phyloP scores from a whole-genome alignment of 2,888 invertebrate species.

The Eucriotettix oculatus region DNA sequence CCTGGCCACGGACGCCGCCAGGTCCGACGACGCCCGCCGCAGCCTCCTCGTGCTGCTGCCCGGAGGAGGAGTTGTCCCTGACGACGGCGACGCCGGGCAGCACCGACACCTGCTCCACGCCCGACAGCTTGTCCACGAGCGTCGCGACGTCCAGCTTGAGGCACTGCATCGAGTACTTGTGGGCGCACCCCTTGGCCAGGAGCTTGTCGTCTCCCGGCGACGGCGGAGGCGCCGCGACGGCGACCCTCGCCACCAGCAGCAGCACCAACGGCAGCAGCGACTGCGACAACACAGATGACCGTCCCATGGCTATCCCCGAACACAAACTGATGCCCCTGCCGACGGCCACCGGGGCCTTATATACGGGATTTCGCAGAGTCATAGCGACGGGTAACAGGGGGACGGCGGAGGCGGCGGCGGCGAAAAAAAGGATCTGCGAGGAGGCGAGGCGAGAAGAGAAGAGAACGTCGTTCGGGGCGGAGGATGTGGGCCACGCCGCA shows the following conservation, averaged over 20 bases:
- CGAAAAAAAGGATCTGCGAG: too few relatives aligned
- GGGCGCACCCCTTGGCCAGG: constrained; percentile 23
- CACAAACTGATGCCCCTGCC: not conserved
- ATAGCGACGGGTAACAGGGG: not conserved
- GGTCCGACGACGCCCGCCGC: constrained; percentile 1
- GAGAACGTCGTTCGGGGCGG: not conserved
- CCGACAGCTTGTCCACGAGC: constrained; percentile 55
- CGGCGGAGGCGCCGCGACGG: not conserved
- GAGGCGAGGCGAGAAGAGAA: too few relatives aligned
- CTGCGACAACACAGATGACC: not conserved
- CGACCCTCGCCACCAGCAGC: not conserved
- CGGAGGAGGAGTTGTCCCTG: constrained; percentile 21
- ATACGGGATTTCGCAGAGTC: not conserved
- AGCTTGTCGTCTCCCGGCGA: not conserved
- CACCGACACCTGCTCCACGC: constrained; percentile 44
- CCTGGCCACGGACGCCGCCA: constrained; percentile 43
- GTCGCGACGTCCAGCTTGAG: constrained; percentile 62
- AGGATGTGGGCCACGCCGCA: not conserved
- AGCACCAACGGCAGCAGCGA: not conserved
- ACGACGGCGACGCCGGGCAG: constrained; percentile 60
- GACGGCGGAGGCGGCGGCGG: not conserved
- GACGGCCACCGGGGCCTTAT: not conserved
- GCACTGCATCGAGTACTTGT: constrained; percentile 51
- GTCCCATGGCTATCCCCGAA: not conserved
- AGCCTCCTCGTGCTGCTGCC: not conserved